phyloP scores from a whole-genome alignment of 2,888 invertebrate genomes.

The Cyclophora punctaria region DNA sequence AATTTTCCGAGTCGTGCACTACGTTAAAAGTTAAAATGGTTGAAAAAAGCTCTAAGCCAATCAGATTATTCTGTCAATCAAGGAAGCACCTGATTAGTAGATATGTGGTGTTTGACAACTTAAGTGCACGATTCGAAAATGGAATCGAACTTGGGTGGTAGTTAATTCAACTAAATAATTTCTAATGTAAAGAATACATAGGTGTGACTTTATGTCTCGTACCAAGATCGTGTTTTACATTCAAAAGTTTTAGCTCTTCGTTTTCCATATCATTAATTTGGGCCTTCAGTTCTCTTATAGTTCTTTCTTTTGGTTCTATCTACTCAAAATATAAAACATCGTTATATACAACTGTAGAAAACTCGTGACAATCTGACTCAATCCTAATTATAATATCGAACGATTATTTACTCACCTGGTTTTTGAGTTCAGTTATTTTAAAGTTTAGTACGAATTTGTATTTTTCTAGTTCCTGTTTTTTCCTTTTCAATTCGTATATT shows the following conservation, averaged over 20 bases:
- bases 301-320: conserved; percentile 88
- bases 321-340: conserved; percentile 40
- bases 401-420: conserved; percentile 62
- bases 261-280: conserved; percentile 91
- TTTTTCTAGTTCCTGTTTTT: conserved; percentile 92
- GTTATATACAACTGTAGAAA: background rate
- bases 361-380: background rate
- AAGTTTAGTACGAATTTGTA: conserved; percentile 93
- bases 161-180: background rate
- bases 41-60: no score
- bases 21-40: no score
- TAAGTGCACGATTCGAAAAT: no score
- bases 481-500: conserved; percentile 87
- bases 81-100: no score
- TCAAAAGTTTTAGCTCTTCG: conserved; percentile 81
- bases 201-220: conserved; percentile 23
- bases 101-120: no score
- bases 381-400: conserved; percentile 1
- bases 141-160: background rate
- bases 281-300: conserved; percentile 85
- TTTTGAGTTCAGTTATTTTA: conserved; percentile 90
- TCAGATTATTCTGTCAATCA: no score
- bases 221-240: conserved; percentile 64
- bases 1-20: no score
- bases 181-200: no score